phyloP scores from a whole-genome alignment of 2,888 invertebrate genomes.

The Aquatica leii region DNA sequence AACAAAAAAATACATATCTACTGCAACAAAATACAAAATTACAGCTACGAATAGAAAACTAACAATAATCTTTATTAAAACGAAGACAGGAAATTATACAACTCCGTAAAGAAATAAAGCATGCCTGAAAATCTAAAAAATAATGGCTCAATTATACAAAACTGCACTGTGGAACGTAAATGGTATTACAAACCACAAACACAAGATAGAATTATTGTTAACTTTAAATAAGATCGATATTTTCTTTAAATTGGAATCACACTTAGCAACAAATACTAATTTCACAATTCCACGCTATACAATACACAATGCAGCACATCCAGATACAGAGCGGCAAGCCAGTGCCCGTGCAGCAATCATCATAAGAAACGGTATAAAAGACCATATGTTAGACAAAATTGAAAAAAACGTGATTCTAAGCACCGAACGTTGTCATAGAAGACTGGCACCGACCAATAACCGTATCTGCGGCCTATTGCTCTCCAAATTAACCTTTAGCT shows the following conservation, averaged over 20 bases:
- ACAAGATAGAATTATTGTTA: conserved; percentile 31
- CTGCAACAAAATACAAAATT: conserved; percentile 3
- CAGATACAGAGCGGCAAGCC: conserved; percentile 21
- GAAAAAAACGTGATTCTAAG: conserved; percentile 17
- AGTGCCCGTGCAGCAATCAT: conserved; percentile 33
- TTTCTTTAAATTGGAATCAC: conserved; percentile 34
- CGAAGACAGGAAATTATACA: not conserved
- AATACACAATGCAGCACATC: conserved; percentile 30
- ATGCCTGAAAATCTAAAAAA: conserved; percentile 1
- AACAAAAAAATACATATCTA: conserved; percentile 3
- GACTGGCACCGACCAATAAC: no score
- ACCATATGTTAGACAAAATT: conserved; percentile 24
- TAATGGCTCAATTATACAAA: no score
- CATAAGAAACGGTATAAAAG: no score
- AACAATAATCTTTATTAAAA: no score
- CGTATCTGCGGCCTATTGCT: no score
- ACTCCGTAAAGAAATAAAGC: not conserved
- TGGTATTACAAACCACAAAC: conserved; percentile 26
- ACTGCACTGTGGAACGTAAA: conserved; percentile 37
- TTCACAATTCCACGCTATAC: conserved; percentile 28
- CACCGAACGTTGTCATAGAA: no score
- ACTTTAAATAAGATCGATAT: conserved; percentile 32
- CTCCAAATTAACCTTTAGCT: conserved; percentile 18
- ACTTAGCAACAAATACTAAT: conserved; percentile 30
- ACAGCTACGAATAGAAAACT: conserved; percentile 2